Conservation (phyloP, 2,113 vertebrate genomes). For the Cyphomyrus plagiostoma region DNA sequence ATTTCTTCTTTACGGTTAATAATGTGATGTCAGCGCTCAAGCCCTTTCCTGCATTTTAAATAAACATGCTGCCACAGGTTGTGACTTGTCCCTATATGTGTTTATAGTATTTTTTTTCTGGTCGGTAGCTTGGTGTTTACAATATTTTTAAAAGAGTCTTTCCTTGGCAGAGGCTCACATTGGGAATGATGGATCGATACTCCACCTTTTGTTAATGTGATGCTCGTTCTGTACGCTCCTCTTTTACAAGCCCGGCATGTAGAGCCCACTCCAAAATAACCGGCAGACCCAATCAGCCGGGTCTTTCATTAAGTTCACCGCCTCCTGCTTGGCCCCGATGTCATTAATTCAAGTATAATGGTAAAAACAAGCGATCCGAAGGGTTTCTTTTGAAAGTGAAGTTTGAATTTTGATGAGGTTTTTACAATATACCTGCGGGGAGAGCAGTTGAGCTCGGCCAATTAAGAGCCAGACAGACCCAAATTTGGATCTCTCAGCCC, state of each 20-base stretch:
- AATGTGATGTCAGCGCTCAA: not conserved
- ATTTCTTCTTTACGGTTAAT: not conserved
- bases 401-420: conserved; percentile 3
- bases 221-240: not conserved
- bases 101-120: not conserved
- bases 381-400: not conserved
- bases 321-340: not conserved
- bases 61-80: not conserved
- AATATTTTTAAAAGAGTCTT: not conserved
- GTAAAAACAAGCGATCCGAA: conserved; percentile 16
- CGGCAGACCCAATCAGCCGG: not conserved
- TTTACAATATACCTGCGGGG: conserved; percentile 15
- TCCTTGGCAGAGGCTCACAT: not conserved
- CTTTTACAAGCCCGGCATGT: not conserved
- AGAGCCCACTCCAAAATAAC: not conserved
- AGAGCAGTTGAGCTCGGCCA: conserved; percentile 11
- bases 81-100: not conserved
- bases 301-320: conserved; percentile 2
- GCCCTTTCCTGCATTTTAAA: not conserved
- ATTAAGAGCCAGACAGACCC: conserved; percentile 12
- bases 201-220: not conserved
- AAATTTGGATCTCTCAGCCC: not conserved
- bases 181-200: not conserved
- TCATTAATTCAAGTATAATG: conserved; percentile 23
- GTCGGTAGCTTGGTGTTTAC: not conserved